phyloP scores from a whole-genome alignment of 2,113 vertebrate genomes.

The Cavia porcellus region DNA sequence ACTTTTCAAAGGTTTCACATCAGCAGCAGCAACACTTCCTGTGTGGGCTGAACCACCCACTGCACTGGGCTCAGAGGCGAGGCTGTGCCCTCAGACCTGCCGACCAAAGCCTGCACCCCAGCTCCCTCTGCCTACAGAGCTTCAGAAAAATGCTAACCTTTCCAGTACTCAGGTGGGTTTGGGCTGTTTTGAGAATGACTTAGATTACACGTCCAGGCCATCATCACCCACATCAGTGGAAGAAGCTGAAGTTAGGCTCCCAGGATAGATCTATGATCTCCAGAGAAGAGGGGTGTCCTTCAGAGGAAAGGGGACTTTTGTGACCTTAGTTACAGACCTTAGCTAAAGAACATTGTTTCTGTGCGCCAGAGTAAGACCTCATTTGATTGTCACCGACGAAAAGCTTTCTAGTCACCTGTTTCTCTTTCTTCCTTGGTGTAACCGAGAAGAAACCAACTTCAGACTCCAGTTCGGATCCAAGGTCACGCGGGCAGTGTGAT shows the following conservation, averaged over 20 bases:
- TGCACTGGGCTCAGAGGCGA: background rate
- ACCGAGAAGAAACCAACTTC: constrained; percentile 71
- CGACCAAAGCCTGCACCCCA: background rate
- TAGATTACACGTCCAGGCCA: background rate
- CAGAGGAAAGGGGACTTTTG: background rate
- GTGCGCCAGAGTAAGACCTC: background rate
- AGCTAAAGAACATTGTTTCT: background rate
- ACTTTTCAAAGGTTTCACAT: background rate
- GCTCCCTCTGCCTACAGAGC: background rate
- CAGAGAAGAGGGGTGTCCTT: background rate
- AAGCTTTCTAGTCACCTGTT: background rate
- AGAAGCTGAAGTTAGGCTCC: background rate
- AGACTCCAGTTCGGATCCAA: constrained; percentile 46
- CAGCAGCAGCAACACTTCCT: background rate
- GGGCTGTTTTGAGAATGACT: background rate
- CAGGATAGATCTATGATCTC: background rate
- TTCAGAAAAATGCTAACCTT: background rate
- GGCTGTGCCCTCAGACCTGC: background rate
- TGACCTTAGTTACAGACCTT: background rate
- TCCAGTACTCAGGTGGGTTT: background rate
- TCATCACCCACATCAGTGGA: background rate
- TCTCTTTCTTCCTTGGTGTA: constrained; percentile 56
- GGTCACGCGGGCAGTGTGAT: constrained; percentile 31
- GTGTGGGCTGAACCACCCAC: background rate
- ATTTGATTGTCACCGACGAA: constrained; percentile 49